Percentiles rank a stretch among this genome's conserved stretches.
Evolutionary conservation across 2,113 vertebrate genomes (phyloP).

Genomic region (Oncorhynchus masou): DNA sequence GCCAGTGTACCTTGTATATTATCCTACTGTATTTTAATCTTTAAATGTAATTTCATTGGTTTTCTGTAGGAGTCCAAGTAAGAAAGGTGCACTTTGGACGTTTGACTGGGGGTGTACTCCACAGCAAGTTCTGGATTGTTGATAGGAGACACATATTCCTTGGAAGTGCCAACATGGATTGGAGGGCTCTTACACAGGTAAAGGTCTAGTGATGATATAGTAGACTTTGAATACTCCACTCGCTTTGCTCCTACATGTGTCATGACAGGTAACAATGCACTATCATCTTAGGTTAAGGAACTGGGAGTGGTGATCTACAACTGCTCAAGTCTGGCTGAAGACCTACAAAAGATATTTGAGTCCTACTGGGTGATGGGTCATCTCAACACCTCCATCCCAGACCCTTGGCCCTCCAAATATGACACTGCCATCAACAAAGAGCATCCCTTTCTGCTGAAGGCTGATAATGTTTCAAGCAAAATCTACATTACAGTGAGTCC

Average conservation of each 20-base stretch:
- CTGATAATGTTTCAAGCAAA: slow-evolving; percentile 71
- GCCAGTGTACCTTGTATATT: no score
- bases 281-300: slow-evolving; percentile 83
- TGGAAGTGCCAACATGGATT: slow-evolving; percentile 95
- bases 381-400: slow-evolving; percentile 75
- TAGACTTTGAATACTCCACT: not conserved
- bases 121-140: slow-evolving; percentile 91
- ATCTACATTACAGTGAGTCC: slow-evolving; percentile 84
- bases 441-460: slow-evolving; percentile 72
- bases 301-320: slow-evolving; percentile 83
- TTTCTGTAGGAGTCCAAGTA: slow-evolving; percentile 78
- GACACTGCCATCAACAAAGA: slow-evolving; percentile 79
- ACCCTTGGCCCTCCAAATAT: slow-evolving; percentile 80
- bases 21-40: not conserved
- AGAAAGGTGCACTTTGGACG: slow-evolving; percentile 77
- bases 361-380: slow-evolving; percentile 88
- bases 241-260: not conserved
- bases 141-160: slow-evolving; percentile 84
- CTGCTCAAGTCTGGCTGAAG: slow-evolving; percentile 81
- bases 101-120: slow-evolving; percentile 81
- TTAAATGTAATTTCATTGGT: not conserved
- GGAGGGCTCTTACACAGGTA: slow-evolving; percentile 89
- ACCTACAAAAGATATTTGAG: slow-evolving; percentile 86
- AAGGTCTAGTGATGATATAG: slow-evolving; percentile 2
- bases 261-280: not conserved